phyloP scores from a whole-genome alignment of 2,113 vertebrate species.

The Campylomormyrus tamandua region DNA sequence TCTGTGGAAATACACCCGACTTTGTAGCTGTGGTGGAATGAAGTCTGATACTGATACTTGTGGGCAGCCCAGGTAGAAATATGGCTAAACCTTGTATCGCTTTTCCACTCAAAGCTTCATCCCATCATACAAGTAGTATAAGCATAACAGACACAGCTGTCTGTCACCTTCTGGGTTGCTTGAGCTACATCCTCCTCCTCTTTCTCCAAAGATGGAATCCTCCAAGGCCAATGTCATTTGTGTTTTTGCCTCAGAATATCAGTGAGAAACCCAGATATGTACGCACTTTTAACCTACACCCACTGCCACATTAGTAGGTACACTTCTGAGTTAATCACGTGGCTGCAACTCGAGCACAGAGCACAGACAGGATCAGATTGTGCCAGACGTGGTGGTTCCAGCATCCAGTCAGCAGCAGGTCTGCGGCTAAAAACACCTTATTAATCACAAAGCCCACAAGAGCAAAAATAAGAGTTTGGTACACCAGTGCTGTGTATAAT shows the following conservation, averaged over 20 bases:
- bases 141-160: neutral
- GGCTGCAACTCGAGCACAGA: neutral
- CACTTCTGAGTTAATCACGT: neutral
- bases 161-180: neutral
- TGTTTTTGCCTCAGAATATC: neutral
- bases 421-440: neutral
- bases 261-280: neutral
- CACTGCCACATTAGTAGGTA: neutral
- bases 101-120: neutral
- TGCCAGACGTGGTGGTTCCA: neutral
- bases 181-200: neutral
- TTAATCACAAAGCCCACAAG: neutral
- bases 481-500: neutral
- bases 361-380: neutral
- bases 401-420: neutral
- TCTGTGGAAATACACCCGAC: neutral
- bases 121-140: neutral
- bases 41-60: neutral
- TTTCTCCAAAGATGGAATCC: neutral
- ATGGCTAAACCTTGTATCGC: neutral
- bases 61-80: neutral
- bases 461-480: neutral
- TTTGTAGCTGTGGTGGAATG: neutral
- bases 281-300: neutral
- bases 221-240: neutral